phyloP scores from a whole-genome alignment of 2,797 vertebrate species.

The Syndactyla subalaris region DNA sequence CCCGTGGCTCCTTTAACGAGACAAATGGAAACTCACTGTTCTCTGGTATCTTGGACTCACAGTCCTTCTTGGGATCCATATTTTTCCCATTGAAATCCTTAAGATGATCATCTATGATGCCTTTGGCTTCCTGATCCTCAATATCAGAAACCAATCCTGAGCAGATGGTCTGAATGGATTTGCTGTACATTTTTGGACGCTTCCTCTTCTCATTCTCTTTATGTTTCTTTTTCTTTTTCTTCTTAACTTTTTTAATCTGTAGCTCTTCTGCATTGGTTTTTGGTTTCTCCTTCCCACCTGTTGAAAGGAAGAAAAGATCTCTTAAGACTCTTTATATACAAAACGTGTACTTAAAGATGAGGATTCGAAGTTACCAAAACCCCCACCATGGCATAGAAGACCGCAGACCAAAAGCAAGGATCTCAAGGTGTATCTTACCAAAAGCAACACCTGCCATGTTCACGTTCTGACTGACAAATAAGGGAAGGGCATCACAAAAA shows the following conservation, averaged over 20 bases:
- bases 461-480: not conserved
- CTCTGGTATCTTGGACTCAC: slow-evolving; percentile 75
- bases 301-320: slow-evolving; percentile 2
- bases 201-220: slow-evolving; percentile 96
- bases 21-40: slow-evolving; percentile 81
- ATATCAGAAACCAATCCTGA: slow-evolving; percentile 86
- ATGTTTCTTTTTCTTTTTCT: slow-evolving; percentile 99
- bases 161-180: slow-evolving; percentile 93
- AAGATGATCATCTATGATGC: slow-evolving; percentile 72
- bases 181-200: slow-evolving; percentile 95
- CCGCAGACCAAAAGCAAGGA: not conserved
- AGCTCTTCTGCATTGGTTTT: slow-evolving; percentile 89
- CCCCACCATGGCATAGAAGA: accelerated
- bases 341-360: not conserved
- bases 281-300: slow-evolving; percentile 90
- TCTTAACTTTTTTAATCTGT: slow-evolving; percentile 97
- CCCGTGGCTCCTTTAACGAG: slow-evolving; percentile 79
- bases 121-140: slow-evolving; percentile 79
- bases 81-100: slow-evolving; percentile 81
- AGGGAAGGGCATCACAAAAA: not conserved
- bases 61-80: slow-evolving; percentile 77
- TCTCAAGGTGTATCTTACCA: not conserved
- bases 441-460: not conserved
- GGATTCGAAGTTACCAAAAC: not conserved
- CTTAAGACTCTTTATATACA: not conserved